Conservation (phyloP, 2,113 vertebrate species). For the Australoheros scitulus region DNA sequence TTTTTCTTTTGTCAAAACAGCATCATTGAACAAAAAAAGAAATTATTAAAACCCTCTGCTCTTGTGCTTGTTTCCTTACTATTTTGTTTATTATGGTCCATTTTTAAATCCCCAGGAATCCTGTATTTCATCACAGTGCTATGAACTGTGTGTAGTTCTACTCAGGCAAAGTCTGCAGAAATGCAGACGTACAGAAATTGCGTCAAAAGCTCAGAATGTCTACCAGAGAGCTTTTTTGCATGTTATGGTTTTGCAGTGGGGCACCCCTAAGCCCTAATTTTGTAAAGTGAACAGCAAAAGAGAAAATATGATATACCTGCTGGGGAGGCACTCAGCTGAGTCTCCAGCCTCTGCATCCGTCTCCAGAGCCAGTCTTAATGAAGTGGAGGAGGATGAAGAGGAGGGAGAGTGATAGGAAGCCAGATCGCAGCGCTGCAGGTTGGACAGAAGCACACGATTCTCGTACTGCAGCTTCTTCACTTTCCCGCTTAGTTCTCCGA, state of each 20-base stretch:
- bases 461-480: constrained; percentile 99
- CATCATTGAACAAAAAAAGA: no score
- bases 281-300: not conserved
- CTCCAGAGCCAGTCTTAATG: constrained; percentile 85
- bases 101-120: not conserved
- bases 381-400: constrained; percentile 76
- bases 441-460: constrained; percentile 95
- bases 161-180: not conserved
- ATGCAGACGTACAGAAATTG: not conserved
- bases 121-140: not conserved
- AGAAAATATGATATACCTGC: constrained; percentile 48
- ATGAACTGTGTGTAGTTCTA: not conserved
- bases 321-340: constrained; percentile 89
- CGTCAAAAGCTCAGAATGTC: not conserved
- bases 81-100: not conserved
- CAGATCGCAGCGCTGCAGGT: constrained; percentile 94
- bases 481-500: constrained; percentile 92
- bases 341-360: constrained; percentile 92
- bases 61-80: not conserved
- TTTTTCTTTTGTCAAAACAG: no score
- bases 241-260: not conserved
- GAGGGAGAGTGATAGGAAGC: constrained; percentile 87
- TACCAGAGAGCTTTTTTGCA: not conserved
- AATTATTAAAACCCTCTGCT: not conserved
- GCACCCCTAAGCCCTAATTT: not conserved